Percentiles rank a stretch among this genome's conserved stretches.
Evolutionary conservation across 2,888 invertebrate genomes (phyloP).

Genomic region (Cheilosia vernalis): DNA sequence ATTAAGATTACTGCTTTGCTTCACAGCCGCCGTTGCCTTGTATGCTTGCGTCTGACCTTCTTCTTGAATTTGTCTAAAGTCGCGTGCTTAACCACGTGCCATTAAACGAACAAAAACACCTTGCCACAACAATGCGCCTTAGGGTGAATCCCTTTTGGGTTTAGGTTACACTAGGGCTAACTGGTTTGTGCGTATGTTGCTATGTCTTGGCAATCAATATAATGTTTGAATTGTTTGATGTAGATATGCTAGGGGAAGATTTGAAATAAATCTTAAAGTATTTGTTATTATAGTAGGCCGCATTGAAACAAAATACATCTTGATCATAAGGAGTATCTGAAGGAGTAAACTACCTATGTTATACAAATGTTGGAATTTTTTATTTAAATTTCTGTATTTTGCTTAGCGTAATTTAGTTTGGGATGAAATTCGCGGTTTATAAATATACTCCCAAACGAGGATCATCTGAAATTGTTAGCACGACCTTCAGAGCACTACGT

Average conservation of each 20-base stretch:
- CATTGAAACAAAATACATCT: too few species aligned
- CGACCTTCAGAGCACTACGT: too few species aligned
- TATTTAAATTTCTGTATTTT: too few species aligned
- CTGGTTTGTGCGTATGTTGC: slow-evolving; percentile 40
- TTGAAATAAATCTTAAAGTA: too few species aligned
- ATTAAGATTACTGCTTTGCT: slow-evolving; percentile 66
- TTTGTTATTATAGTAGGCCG: too few species aligned
- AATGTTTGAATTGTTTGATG: slow-evolving; percentile 14
- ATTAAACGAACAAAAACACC: slow-evolving; percentile 70
- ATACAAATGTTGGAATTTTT: too few species aligned
- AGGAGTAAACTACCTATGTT: too few species aligned
- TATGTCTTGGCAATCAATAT: slow-evolving; percentile 11
- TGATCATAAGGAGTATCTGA: too few species aligned
- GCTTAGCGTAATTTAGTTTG: too few species aligned
- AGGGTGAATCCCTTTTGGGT: slow-evolving; percentile 68
- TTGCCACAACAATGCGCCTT: slow-evolving; percentile 73
- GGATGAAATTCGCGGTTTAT: too few species aligned
- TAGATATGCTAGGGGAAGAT: not conserved
- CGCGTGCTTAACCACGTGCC: slow-evolving; percentile 75
- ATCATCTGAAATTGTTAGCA: too few species aligned
- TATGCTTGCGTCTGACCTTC: slow-evolving; percentile 69
- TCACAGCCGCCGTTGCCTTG: slow-evolving; percentile 63
- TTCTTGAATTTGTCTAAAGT: slow-evolving; percentile 74
- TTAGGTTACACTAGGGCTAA: slow-evolving; percentile 66
- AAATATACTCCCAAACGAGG: too few species aligned